Base-by-base conservation (phyloP, 2,888 invertebrate genomes). In the Drosophila infuscata region DNA sequence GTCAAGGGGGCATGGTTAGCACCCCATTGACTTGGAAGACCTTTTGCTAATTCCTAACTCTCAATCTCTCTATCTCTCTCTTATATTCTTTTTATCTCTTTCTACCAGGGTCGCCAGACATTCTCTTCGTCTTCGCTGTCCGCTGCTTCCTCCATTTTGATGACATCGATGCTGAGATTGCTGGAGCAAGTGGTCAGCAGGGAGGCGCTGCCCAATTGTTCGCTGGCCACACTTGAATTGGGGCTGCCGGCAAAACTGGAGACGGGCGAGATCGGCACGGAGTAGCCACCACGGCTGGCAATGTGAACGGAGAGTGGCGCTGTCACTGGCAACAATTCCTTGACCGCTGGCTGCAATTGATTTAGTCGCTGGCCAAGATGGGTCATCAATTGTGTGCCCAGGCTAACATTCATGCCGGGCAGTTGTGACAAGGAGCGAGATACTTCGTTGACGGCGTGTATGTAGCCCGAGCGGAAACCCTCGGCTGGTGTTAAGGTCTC, bases 301-400 rank as follows among this genome's bases (percentile, higher is more conserved):
- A 92, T 91, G 58, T 92, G 92, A 4, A 92, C 92, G 41, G 92
- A 88, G 25, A 92, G 80, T 0, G 93, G 92, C 0, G 91, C 83
- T 9, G 88, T 92, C 4, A 93, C 74, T 7, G 93, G 91, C 3
- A 91, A 70, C 12, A 70, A 54, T 33, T 91, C 86, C 66, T 92
- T 92, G 0, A 82, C 81, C 0, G 92, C 88, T 0, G 93, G 93
- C 74, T 93, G 93, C 51, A 93, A 48, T 71, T 93, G 93, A 77
- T 97, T 97, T 79, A 98, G 94, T 57, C 96, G 95, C 93, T 97
- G 96, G 6, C 97, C 97, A 78, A 98, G 94, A 93, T 98, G 98
- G 63, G 97, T 97, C 97, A 98, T 97, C 88, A 98, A 94, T 91
- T 97, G 96, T 38, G 97, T 97, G 65, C 98, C 97, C 78, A 98